These are phyloP conservation scores for Caerostris darwini DNA, from an alignment of 1,140 invertebrate species.

Conservation along the genomic window DNA sequence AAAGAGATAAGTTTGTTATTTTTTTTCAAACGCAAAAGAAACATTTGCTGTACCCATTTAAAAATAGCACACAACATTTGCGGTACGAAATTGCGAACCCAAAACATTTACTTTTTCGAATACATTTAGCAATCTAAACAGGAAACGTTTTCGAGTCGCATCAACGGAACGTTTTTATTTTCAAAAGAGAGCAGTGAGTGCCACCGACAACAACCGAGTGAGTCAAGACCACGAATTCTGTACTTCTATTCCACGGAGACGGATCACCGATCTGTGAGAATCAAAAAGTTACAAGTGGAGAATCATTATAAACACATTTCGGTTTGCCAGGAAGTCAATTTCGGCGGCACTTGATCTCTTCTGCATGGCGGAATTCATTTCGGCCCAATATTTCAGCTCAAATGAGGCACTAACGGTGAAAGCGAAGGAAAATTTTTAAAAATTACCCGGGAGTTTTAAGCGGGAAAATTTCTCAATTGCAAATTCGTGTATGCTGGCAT, in stretches of 20 bases:
- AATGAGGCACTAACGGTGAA: conserved; percentile 48
- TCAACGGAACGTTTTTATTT: neutral
- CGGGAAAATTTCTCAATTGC: conserved; percentile 54
- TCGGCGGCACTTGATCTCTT: conserved; percentile 57
- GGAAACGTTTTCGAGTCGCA: too few relatives aligned
- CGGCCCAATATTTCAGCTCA: conserved; percentile 39
- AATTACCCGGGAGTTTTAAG: conserved; percentile 39
- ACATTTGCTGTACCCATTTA: neutral
- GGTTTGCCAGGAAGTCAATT: conserved; percentile 37
- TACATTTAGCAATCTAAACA: too few relatives aligned
- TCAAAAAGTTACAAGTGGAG: conserved; percentile 29
- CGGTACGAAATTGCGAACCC: neutral
- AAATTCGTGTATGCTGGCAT: conserved; percentile 61
- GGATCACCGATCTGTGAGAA: neutral
- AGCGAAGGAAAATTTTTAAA: conserved; percentile 43
- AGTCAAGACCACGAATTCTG: too few relatives aligned
- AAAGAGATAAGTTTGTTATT: too few relatives aligned
- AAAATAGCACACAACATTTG: neutral
- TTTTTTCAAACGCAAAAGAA: neutral
- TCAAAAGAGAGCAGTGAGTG: neutral
- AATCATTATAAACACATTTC: conserved; percentile 72
- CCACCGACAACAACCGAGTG: neutral
- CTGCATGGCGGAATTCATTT: conserved; percentile 66
- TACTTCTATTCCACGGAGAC: neutral
- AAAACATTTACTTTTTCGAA: neutral